Percentiles rank a stretch among this genome's conserved stretches.
phyloP scores from a whole-genome alignment of 2,797 vertebrate genomes.

The Allobates femoralis region DNA sequence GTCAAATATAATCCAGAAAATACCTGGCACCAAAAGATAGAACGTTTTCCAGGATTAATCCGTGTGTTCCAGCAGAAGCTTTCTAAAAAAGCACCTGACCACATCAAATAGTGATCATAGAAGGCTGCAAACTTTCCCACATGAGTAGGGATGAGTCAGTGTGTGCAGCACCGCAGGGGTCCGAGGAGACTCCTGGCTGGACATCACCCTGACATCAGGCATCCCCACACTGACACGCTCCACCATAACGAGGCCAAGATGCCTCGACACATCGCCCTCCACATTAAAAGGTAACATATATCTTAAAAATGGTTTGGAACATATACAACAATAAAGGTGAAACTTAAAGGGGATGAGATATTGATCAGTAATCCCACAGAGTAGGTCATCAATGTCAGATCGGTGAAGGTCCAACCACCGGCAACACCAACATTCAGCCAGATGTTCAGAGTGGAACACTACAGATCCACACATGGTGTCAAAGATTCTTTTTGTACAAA shows the following conservation, averaged over 20 bases:
- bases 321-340: neutral
- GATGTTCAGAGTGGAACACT: too few relatives aligned
- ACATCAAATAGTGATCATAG: constrained; percentile 46
- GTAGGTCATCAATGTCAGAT: too few relatives aligned
- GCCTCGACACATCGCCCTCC: neutral
- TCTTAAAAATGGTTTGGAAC: neutral
- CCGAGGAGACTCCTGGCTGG: neutral
- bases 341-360: neutral
- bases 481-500: too few relatives aligned
- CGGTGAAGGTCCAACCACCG: too few relatives aligned
- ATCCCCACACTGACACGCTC: neutral
- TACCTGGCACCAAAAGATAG: constrained; percentile 27
- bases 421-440: too few relatives aligned
- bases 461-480: too few relatives aligned
- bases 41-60: constrained; percentile 36
- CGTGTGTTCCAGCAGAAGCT: neutral
- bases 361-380: too few relatives aligned
- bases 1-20: constrained; percentile 31
- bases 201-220: constrained; percentile 16
- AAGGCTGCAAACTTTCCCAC: constrained; percentile 37
- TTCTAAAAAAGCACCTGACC: constrained; percentile 42
- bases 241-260: neutral
- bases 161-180: neutral
- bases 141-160: constrained; percentile 42
- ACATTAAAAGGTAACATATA: neutral